A percentile compares a stretch with the other conserved stretches of the same genome.
Evolutionary conservation across 92 coral and sea anemone genomes (phyloP).

Genomic region (Paramuricea clavata): DNA sequence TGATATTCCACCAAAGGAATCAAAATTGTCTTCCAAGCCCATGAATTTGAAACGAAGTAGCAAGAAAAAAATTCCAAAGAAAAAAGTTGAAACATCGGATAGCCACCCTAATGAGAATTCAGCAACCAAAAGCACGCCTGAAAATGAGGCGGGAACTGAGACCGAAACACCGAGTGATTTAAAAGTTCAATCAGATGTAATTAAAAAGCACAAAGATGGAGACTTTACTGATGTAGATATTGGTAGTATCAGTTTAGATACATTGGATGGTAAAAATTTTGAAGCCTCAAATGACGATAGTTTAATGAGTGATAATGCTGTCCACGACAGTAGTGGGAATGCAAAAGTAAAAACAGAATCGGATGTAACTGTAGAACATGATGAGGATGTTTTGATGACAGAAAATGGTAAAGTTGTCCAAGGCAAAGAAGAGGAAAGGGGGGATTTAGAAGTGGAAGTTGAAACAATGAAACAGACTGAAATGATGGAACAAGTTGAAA

Average conservation of each 20-base stretch:
- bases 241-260: background rate
- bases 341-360: background rate
- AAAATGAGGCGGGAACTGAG: background rate
- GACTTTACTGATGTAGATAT: background rate
- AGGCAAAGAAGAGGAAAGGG: background rate
- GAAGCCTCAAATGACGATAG: background rate
- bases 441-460: background rate
- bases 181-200: background rate
- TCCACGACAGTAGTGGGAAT: no score
- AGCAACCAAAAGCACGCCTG: background rate
- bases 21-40: background rate
- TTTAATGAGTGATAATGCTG: background rate
- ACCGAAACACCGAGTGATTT: background rate
- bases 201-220: background rate
- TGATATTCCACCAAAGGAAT: background rate
- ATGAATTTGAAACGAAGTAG: slow-evolving; percentile 29
- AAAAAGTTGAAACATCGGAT: slow-evolving; percentile 1
- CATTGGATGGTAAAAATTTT: background rate
- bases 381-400: background rate
- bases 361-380: background rate
- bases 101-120: background rate
- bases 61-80: slow-evolving; percentile 11
- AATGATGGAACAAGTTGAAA: background rate
- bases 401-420: background rate
- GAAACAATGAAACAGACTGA: background rate